phyloP scores from a whole-genome alignment of 1,140 invertebrate genomes.

The Drosophila navojoa region DNA sequence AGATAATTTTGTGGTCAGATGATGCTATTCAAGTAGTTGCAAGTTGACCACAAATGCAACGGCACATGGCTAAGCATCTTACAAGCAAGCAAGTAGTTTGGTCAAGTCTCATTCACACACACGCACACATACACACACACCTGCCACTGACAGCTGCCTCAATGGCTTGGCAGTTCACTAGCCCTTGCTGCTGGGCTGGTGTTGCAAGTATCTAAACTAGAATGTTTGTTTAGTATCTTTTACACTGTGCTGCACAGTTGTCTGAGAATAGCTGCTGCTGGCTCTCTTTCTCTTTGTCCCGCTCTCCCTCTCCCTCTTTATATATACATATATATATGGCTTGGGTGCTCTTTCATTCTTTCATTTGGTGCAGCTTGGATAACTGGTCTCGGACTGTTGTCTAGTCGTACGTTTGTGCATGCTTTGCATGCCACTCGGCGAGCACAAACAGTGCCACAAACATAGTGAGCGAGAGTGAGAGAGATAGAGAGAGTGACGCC shows the following conservation, averaged over 20 bases:
- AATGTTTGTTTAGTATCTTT: conserved; percentile 75
- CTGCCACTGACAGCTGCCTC: conserved; percentile 52
- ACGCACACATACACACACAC: conserved; percentile 4
- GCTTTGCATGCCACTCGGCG: conserved; percentile 47
- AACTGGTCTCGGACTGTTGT: conserved; percentile 41
- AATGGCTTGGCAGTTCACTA: conserved; percentile 55
- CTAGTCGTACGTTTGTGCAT: conserved; percentile 55
- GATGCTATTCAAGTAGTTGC: conserved; percentile 41
- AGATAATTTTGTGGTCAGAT: conserved; percentile 35
- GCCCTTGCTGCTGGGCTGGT: conserved; percentile 48
- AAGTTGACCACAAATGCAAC: conserved; percentile 38
- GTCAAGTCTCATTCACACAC: conserved; percentile 16
- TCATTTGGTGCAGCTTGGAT: conserved; percentile 16
- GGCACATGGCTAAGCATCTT: conserved; percentile 37
- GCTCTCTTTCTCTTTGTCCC: background rate
- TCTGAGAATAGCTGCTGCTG: conserved; percentile 7
- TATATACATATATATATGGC: too few species aligned
- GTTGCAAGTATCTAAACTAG: conserved; percentile 67
- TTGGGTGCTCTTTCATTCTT: conserved; percentile 21
- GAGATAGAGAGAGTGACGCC: background rate
- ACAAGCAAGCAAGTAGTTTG: conserved; percentile 24
- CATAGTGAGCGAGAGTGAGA: conserved; percentile 14
- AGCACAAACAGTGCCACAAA: conserved; percentile 34
- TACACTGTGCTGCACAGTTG: conserved; percentile 31
- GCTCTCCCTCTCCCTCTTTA: background rate